A percentile compares a stretch with the other conserved stretches of the same genome.
These are phyloP conservation scores for Leptoclinus maculatus DNA, from an alignment of 2,797 vertebrate genomes.

Conservation along the genomic window DNA sequence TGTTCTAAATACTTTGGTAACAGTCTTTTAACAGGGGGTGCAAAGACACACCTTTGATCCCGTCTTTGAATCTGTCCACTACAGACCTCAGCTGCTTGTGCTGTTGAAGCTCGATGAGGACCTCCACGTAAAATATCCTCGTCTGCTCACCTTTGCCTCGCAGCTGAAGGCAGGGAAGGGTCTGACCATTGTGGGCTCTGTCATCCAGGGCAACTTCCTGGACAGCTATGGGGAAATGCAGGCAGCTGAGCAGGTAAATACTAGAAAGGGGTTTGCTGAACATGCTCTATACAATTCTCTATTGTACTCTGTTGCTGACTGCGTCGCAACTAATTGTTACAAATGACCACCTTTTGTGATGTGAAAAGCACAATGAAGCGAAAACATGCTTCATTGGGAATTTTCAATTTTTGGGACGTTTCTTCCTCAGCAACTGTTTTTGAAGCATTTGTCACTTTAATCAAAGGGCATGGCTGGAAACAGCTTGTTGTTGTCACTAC, in stretches of 20 bases:
- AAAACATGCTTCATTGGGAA: conserved; percentile 2
- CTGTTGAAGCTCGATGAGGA: conserved; percentile 97
- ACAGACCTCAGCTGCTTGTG: conserved; percentile 95
- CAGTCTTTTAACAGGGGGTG: not conserved
- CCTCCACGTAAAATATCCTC: conserved; percentile 96
- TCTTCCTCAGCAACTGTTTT: not conserved
- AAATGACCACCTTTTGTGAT: conserved; percentile 38
- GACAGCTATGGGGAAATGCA: conserved; percentile 96
- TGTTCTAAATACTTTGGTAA: not conserved
- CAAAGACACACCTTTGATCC: not conserved
- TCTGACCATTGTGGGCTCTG: conserved; percentile 95
- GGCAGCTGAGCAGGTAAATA: conserved; percentile 93
- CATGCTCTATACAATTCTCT: not conserved
- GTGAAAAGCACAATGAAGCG: conserved; percentile 25
- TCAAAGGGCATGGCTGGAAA: conserved; percentile 25
- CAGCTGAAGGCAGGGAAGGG: conserved; percentile 98
- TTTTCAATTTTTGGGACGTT: conserved; percentile 13
- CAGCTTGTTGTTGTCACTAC: conserved; percentile 22
- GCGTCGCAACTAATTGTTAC: conserved; percentile 27
- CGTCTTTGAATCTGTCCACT: not conserved
- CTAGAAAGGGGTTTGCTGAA: not conserved
- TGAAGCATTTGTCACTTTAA: conserved; percentile 26
- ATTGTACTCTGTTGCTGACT: conserved; percentile 24
- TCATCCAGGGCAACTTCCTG: conserved; percentile 96
- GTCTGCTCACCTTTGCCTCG: conserved; percentile 95